These are phyloP conservation scores for Serilophus lunatus DNA, from an alignment of 2,113 vertebrate species.

Conservation along the genomic window DNA sequence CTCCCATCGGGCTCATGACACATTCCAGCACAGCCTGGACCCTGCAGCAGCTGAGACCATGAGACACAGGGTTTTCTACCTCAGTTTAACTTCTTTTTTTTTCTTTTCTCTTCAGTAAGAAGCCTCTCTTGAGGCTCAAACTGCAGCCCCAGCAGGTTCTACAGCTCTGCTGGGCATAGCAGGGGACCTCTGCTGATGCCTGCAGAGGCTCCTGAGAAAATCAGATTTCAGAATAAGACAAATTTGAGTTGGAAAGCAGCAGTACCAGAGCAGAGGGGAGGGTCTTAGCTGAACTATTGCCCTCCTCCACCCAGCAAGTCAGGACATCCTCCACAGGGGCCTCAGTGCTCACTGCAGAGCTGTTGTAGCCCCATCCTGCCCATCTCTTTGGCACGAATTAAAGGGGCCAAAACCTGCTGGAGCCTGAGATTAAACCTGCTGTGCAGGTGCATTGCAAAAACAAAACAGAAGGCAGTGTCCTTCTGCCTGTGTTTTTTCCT, in stretches of 20 bases:
- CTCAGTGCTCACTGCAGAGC: background rate
- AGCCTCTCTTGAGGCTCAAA: background rate
- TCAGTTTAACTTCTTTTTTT: too few relatives aligned
- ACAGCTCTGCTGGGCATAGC: background rate
- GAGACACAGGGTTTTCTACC: background rate
- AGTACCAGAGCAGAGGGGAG: background rate
- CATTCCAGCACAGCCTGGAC: background rate
- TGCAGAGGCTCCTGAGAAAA: background rate
- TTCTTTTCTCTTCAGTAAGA: background rate
- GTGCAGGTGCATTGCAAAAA: background rate
- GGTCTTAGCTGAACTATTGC: background rate
- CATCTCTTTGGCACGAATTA: background rate
- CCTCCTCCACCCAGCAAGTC: background rate
- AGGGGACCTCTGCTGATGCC: background rate
- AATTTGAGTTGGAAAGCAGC: background rate
- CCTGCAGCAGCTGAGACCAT: background rate
- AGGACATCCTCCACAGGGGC: background rate
- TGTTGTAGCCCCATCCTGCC: background rate
- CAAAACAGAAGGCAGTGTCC: background rate
- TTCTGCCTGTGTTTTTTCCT: background rate
- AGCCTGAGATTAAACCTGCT: background rate
- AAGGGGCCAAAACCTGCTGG: background rate
- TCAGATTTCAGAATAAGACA: background rate
- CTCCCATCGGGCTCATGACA: too few relatives aligned
- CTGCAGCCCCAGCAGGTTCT: background rate